Evolutionary conservation across 2,797 vertebrate species (phyloP).

Genomic region (Gambelia wislizenii): DNA sequence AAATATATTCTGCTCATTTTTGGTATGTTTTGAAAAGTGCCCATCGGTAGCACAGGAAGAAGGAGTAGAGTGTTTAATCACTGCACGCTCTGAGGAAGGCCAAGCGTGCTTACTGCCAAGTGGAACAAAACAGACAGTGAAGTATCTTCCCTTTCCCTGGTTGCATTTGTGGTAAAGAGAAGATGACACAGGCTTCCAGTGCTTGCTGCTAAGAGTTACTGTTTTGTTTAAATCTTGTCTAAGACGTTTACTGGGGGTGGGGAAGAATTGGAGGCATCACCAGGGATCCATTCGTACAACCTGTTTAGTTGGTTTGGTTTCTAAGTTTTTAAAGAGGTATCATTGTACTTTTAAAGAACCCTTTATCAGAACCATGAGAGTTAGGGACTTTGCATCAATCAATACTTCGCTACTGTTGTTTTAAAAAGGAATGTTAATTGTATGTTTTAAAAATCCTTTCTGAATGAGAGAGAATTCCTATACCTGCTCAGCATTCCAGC

Average conservation of each 20-base stretch:
- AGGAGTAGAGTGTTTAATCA: constrained; percentile 7
- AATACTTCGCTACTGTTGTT: too few species aligned
- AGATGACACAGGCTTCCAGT: background rate
- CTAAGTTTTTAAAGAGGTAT: background rate
- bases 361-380: background rate
- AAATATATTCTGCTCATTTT: constrained; percentile 10
- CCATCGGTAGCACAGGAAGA: constrained; percentile 14
- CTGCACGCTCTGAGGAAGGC: background rate
- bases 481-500: background rate
- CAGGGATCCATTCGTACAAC: background rate
- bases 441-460: background rate
- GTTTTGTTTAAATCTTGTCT: background rate
- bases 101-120: background rate
- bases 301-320: background rate
- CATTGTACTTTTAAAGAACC: background rate
- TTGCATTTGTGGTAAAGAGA: background rate
- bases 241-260: background rate
- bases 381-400: background rate
- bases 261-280: background rate
- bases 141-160: background rate
- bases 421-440: too few species aligned
- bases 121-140: constrained; percentile 4
- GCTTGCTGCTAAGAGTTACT: background rate
- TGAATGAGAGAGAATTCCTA: background rate
- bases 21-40: constrained; percentile 17